These are phyloP conservation scores for Acanthopagrus latus DNA, from an alignment of 2,797 vertebrate genomes.

Conservation along the genomic window DNA sequence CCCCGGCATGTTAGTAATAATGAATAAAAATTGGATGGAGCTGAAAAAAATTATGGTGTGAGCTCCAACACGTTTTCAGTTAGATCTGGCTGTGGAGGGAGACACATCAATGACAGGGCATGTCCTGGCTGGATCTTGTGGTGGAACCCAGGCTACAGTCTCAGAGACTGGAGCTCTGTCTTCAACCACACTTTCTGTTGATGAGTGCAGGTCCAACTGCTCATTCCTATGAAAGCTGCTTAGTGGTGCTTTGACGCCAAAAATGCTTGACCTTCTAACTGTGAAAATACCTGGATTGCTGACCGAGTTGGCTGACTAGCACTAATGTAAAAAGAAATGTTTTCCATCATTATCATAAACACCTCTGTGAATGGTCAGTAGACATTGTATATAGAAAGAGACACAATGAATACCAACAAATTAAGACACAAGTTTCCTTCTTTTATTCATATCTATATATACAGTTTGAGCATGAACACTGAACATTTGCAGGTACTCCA, in stretches of 20 bases:
- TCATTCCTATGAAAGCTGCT: too few relatives aligned
- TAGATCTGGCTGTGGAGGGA: not conserved
- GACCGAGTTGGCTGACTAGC: too few relatives aligned
- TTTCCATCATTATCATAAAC: not conserved
- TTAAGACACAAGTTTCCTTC: not conserved
- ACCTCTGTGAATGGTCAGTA: not conserved
- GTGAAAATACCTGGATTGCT: too few relatives aligned
- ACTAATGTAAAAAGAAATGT: too few relatives aligned
- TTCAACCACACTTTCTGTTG: too few relatives aligned
- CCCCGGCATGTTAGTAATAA: too few relatives aligned
- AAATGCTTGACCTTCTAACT: too few relatives aligned
- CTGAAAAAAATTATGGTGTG: too few relatives aligned
- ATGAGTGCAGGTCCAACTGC: too few relatives aligned
- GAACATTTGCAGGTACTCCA: not conserved
- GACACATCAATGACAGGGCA: not conserved
- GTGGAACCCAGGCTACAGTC: too few relatives aligned
- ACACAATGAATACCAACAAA: not conserved
- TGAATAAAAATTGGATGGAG: constrained; percentile 2
- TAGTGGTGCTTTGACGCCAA: too few relatives aligned
- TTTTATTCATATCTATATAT: not conserved
- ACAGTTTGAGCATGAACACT: not conserved
- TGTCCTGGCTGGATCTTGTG: not conserved
- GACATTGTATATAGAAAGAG: not conserved
- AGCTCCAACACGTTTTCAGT: not conserved
- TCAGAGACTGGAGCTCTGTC: too few relatives aligned